These are phyloP conservation scores for Venustoraphidia nigricollis DNA, from an alignment of 2,888 invertebrate species.

Conservation along the genomic window DNA sequence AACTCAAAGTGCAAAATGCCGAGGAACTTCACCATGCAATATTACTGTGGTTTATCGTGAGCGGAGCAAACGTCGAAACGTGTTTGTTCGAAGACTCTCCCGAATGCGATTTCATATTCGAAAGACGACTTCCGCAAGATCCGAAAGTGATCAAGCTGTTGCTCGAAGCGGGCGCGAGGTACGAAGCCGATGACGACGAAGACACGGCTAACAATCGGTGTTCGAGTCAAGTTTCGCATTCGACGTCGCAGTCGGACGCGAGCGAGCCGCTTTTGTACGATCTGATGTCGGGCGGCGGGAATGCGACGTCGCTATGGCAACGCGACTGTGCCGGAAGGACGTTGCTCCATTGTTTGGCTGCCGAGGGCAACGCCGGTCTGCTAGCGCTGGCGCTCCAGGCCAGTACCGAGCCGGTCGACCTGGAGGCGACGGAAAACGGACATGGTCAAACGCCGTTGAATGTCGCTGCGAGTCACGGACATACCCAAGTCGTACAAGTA, in stretches of 20 bases:
- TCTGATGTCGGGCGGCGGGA: slow-evolving; percentile 7
- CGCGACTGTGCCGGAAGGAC: slow-evolving; percentile 37
- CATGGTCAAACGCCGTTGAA: slow-evolving; percentile 79
- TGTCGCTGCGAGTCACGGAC: slow-evolving; percentile 67
- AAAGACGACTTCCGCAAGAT: slow-evolving; percentile 49
- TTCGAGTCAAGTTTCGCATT: slow-evolving; percentile 20
- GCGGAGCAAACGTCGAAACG: slow-evolving; percentile 45
- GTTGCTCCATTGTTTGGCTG: slow-evolving; percentile 58
- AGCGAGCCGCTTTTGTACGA: slow-evolving; percentile 3
- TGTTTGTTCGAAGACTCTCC: slow-evolving; percentile 32
- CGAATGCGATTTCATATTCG: slow-evolving; percentile 31
- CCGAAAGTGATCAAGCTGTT: slow-evolving; percentile 53
- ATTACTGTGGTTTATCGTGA: slow-evolving; percentile 60
- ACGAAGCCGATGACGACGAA: slow-evolving; percentile 30
- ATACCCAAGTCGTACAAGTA: slow-evolving; percentile 49
- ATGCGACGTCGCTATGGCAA: slow-evolving; percentile 15
- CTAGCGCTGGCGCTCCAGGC: slow-evolving; percentile 46
- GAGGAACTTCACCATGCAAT: slow-evolving; percentile 51
- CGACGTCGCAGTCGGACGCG: slow-evolving; percentile 3
- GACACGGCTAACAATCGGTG: slow-evolving; percentile 23
- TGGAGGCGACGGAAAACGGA: slow-evolving; percentile 50
- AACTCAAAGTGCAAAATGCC: slow-evolving; percentile 6
- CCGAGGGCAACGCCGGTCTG: slow-evolving; percentile 56
- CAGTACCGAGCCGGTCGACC: slow-evolving; percentile 34
- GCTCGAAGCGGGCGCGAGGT: slow-evolving; percentile 56